Percentiles rank a stretch among this genome's conserved stretches.
These are phyloP conservation scores for Cydia pomonella DNA, from an alignment of 1,140 invertebrate species.

Conservation along the genomic window DNA sequence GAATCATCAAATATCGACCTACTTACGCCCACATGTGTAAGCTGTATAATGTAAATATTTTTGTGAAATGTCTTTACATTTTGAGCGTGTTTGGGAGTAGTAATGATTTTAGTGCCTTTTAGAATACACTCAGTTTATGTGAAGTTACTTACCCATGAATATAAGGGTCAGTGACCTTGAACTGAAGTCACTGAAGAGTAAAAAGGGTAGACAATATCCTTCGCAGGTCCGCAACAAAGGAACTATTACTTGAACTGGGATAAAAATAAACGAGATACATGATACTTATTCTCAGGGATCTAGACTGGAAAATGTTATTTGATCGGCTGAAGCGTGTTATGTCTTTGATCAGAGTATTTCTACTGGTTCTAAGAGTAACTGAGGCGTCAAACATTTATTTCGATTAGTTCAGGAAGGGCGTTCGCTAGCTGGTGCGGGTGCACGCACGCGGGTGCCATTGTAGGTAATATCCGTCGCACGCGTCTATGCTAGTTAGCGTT, in stretches of 20 bases:
- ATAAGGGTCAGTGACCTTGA: conserved; percentile 10
- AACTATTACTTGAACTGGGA: conserved; percentile 11
- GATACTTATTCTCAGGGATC: background rate
- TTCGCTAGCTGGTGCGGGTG: too few species aligned
- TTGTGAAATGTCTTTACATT: background rate
- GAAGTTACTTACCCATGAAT: background rate
- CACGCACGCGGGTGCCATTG: too few species aligned
- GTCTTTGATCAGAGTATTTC: background rate
- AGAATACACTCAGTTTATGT: background rate
- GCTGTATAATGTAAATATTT: background rate
- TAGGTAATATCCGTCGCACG: too few species aligned
- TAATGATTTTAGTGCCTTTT: background rate
- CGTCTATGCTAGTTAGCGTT: too few species aligned
- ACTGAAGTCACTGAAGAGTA: background rate
- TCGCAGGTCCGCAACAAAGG: background rate
- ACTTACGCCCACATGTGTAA: conserved; percentile 10
- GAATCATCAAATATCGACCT: conserved; percentile 3
- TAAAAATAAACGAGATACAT: background rate
- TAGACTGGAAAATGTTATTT: background rate
- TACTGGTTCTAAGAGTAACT: background rate
- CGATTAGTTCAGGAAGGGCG: background rate
- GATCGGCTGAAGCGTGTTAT: background rate
- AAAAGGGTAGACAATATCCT: conserved; percentile 16
- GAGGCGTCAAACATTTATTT: background rate
- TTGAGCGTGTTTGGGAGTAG: background rate